A percentile compares a stretch with the other conserved stretches of the same genome.
phyloP scores from a whole-genome alignment of 2,888 invertebrate species.

The Lasioglossum leucozonium region DNA sequence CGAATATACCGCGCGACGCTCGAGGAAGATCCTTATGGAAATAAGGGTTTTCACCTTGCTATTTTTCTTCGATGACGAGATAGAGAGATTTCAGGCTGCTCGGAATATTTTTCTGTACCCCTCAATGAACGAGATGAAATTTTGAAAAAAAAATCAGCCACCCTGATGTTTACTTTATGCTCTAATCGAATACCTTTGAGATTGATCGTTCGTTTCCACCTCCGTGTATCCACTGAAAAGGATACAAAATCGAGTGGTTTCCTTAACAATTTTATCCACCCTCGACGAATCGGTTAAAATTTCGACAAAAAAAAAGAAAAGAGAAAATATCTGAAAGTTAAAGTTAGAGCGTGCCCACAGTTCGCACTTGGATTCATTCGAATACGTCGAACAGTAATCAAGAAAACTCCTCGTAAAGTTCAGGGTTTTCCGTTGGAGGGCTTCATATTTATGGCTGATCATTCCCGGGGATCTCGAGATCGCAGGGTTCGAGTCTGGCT shows the following conservation, averaged over 20 bases:
- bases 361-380: background rate
- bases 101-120: background rate
- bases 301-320: background rate
- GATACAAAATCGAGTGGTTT: no score
- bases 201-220: no score
- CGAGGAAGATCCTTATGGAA: background rate
- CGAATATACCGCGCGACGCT: background rate
- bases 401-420: slow-evolving; percentile 3
- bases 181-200: no score
- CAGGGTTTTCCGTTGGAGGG: background rate
- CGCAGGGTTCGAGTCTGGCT: background rate
- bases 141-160: background rate
- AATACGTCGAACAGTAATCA: background rate
- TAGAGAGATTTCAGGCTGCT: no score
- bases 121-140: background rate
- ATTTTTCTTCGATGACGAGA: no score
- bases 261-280: no score
- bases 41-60: background rate
- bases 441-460: slow-evolving; percentile 10
- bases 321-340: background rate
- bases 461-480: background rate
- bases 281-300: background rate
- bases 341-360: background rate
- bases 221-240: no score
- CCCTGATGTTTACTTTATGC: no score